Evolutionary conservation across 2,113 vertebrate genomes (phyloP).

Genomic region (Manacus vitellinus): DNA sequence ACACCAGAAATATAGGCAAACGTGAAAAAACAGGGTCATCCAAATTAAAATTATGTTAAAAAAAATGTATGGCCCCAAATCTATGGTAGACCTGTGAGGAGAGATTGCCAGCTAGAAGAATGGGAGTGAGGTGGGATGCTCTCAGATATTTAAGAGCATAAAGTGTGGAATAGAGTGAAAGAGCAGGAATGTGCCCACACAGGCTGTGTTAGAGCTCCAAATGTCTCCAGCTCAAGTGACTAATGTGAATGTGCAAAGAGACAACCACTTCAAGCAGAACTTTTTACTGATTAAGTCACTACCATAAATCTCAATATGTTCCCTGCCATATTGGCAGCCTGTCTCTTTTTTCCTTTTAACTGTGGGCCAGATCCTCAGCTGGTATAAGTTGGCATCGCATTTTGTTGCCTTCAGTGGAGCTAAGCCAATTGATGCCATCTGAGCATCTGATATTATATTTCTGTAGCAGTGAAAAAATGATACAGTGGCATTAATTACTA

Average conservation of each 20-base stretch:
- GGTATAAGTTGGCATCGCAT: constrained; percentile 15
- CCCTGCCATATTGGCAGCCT: constrained; percentile 63
- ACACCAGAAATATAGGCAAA: not conserved
- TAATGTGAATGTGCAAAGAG: not conserved
- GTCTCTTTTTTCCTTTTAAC: constrained; percentile 40
- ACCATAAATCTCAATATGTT: constrained; percentile 64
- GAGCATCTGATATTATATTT: constrained; percentile 50
- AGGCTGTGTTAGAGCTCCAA: not conserved
- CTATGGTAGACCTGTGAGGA: not conserved
- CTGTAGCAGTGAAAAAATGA: constrained; percentile 36
- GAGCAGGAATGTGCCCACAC: not conserved
- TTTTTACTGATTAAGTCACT: constrained; percentile 53
- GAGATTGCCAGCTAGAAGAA: not conserved
- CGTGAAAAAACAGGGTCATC: not conserved
- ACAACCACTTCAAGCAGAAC: constrained; percentile 36
- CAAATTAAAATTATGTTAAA: not conserved
- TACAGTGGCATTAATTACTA: constrained; percentile 50
- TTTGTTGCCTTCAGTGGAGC: constrained; percentile 57
- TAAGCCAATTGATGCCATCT: constrained; percentile 60
- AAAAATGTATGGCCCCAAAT: not conserved
- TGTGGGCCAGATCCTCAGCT: constrained; percentile 63
- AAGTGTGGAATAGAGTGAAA: not conserved
- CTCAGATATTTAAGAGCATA: not conserved
- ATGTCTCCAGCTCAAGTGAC: constrained; percentile 1
- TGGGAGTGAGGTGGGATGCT: not conserved